Evolutionary conservation across 1,140 invertebrate species (phyloP).

Genomic region (Choristoneura fumiferana): DNA sequence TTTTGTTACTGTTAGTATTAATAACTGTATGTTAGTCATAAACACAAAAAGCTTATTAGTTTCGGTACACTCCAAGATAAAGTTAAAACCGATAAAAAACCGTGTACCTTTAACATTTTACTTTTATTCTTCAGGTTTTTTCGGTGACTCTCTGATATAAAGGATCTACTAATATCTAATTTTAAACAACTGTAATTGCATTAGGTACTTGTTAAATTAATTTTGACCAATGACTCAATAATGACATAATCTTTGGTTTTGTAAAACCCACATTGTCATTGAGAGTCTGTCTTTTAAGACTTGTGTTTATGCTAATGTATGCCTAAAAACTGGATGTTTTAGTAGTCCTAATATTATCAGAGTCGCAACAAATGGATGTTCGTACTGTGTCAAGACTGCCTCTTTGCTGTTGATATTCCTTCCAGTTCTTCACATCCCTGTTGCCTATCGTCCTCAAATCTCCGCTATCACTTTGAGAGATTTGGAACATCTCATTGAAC

Average conservation of each 20-base stretch:
- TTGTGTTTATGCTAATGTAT: neutral
- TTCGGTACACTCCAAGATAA: slow-evolving; percentile 8
- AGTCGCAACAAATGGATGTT: slow-evolving; percentile 20
- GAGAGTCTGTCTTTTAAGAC: no score
- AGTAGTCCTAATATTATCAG: slow-evolving; percentile 14
- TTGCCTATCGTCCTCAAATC: slow-evolving; percentile 26
- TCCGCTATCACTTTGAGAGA: slow-evolving; percentile 25
- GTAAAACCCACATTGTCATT: no score
- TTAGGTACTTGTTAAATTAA: no score
- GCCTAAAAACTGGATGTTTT: slow-evolving; percentile 6
- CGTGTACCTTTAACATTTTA: slow-evolving; percentile 8
- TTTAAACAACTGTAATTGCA: neutral
- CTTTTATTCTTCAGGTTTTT: neutral
- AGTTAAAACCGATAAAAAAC: neutral
- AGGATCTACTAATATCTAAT: slow-evolving; percentile 5
- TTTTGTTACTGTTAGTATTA: neutral
- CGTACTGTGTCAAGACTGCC: slow-evolving; percentile 23
- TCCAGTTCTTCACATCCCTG: slow-evolving; percentile 19
- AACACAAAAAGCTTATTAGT: no score
- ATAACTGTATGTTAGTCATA: no score
- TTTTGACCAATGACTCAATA: no score
- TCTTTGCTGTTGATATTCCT: slow-evolving; percentile 15
- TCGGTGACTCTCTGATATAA: neutral
- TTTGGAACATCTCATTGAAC: slow-evolving; percentile 47
- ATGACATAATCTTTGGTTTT: no score